phyloP scores from a whole-genome alignment of 2,797 vertebrate species.

The Chrosomus eos region DNA sequence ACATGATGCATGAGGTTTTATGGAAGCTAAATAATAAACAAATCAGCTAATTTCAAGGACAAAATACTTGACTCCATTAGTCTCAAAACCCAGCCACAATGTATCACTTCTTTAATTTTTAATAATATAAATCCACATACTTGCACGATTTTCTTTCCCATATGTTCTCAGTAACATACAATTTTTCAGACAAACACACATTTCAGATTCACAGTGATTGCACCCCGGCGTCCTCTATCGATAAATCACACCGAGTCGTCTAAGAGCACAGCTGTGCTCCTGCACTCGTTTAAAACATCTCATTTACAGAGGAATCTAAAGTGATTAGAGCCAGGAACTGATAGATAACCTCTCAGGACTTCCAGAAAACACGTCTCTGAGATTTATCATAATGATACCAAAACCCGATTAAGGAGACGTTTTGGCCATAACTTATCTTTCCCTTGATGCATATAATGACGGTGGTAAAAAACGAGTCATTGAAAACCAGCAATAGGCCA shows the following conservation, averaged over 20 bases:
- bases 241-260: neutral
- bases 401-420: conserved; percentile 24
- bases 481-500: neutral
- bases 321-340: conserved; percentile 22
- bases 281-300: neutral
- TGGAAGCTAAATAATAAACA: conserved; percentile 11
- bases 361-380: conserved; percentile 23
- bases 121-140: neutral
- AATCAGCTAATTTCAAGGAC: neutral
- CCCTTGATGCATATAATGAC: conserved; percentile 40
- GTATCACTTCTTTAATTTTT: neutral
- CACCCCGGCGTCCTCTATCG: neutral
- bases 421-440: conserved; percentile 37
- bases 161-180: neutral
- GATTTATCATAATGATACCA: conserved; percentile 37
- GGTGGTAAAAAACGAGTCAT: conserved; percentile 17
- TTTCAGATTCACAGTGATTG: conserved; percentile 8
- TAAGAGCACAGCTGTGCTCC: conserved; percentile 23
- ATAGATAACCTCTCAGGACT: conserved; percentile 22
- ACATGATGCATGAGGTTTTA: neutral
- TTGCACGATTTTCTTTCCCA: neutral
- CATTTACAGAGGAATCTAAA: conserved; percentile 32
- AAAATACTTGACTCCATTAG: neutral
- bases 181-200: neutral
- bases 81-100: neutral